Evolutionary conservation across 2,113 vertebrate genomes (phyloP).

Genomic region (Polypterus bichir): DNA sequence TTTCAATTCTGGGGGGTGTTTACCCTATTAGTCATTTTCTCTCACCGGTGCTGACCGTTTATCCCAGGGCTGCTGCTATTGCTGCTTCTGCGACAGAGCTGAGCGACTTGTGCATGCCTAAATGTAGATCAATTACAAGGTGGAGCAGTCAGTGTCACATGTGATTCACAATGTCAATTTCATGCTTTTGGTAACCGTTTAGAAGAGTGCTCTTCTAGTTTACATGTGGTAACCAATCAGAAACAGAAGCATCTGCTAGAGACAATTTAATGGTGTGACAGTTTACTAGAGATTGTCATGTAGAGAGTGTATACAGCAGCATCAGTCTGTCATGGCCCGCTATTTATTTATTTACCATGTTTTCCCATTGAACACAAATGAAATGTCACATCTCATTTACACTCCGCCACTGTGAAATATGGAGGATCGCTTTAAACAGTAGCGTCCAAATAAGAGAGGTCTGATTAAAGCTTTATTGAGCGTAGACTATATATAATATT

Average conservation of each 20-base stretch:
- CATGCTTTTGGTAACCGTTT: conserved; percentile 86
- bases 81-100: conserved; percentile 15
- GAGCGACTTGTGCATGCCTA: conserved; percentile 32
- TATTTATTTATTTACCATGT: conserved; percentile 88
- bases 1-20: no score
- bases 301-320: conserved; percentile 49
- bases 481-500: conserved; percentile 30
- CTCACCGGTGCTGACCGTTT: conserved; percentile 1
- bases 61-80: conserved; percentile 2
- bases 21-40: no score
- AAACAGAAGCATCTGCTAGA: conserved; percentile 73
- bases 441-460: conserved; percentile 35
- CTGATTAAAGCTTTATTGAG: conserved; percentile 47
- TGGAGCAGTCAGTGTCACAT: conserved; percentile 85
- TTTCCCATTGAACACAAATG: conserved; percentile 44
- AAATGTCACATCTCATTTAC: conserved; percentile 67
- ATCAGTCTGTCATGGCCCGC: conserved; percentile 77
- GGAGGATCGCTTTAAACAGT: conserved; percentile 50
- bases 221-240: conserved; percentile 97
- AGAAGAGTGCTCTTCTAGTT: conserved; percentile 75
- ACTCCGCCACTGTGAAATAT: conserved; percentile 45
- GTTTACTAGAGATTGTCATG: conserved; percentile 72
- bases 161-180: conserved; percentile 97
- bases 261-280: conserved; percentile 92
- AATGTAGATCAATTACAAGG: conserved; percentile 88